These are phyloP conservation scores for Phoeniculus purpureus DNA, from an alignment of 2,797 vertebrate species.

Conservation along the genomic window DNA sequence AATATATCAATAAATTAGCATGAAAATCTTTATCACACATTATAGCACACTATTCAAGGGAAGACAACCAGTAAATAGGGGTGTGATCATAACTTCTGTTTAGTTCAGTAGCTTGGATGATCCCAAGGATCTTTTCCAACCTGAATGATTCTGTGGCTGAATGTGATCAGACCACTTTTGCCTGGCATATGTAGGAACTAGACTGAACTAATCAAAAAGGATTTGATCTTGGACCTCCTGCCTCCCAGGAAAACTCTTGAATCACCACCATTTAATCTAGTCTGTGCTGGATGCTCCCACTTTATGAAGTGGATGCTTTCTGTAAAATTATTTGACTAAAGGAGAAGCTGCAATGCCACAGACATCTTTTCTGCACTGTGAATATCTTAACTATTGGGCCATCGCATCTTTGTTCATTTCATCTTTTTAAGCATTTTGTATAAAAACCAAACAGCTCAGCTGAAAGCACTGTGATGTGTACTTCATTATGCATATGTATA, in stretches of 20 bases:
- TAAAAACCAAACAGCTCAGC: not conserved
- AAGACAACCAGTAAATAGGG: not conserved
- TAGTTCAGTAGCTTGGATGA: not conserved
- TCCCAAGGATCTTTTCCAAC: no score
- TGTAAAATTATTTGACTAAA: not conserved
- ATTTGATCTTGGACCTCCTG: not conserved
- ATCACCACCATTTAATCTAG: not conserved
- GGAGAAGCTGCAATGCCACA: not conserved
- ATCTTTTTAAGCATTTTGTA: not conserved
- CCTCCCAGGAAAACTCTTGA: not conserved
- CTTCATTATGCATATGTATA: not conserved
- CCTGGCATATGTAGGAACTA: not conserved
- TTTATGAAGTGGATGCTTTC: not conserved
- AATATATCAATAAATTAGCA: not conserved
- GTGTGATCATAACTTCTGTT: not conserved
- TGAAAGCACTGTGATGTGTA: not conserved
- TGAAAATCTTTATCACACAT: not conserved
- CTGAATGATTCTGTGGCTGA: no score
- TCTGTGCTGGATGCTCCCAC: not conserved
- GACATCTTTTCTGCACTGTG: not conserved
- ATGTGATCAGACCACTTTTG: not conserved
- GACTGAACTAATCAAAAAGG: not conserved
- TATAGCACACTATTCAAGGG: rapidly evolving
- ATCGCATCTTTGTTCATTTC: not conserved
- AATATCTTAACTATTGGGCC: not conserved